Evolutionary conservation across 23 tunicate species (phyloP), one percentile per base, ranked within the genome.

Genomic region (Phallusia fumigata): DNA sequence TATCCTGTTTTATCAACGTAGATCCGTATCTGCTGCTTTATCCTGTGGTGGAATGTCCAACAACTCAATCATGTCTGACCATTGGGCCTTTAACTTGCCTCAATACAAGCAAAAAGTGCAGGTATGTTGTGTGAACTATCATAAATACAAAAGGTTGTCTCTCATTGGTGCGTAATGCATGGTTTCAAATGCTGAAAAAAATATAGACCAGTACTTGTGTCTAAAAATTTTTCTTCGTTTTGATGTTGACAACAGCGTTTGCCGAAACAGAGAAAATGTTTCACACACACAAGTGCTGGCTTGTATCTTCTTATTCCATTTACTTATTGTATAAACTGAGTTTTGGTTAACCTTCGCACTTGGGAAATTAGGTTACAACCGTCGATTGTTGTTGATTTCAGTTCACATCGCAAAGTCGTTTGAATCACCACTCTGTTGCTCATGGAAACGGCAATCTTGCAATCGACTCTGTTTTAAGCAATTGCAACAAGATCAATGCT

Each of bases 41-140:
- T 82, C 91, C 2, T 86, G 88, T 80, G 90, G 87, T 36, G 96
- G 96, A 0, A 88, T 88, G 19, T 83, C 88, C 34, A 77, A 87
- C 18, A 86, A 79, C 85, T 83, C 97, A 30, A 84, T 92, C 33
- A 86, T 86, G 85, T 92, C 97, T 5, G 96, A 91, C 21, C 97
- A 92, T 78, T 92, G 97, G 97, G 80, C 97, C 1, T 86, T 53
- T 58, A 78, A 76, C 40, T 72, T 92, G 40, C 97, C 87, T 19
- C 91, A 86, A 30, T 76, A 75, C 51, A 76, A 80, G 35, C 85
- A 87, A 65, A 64, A 77, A n/a, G 58, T 87, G 0, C 80, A 87
- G 82, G 91, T 87, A 76, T 0, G 88, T 53, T 28, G 34, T 21
- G 26, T 11, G 3, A 58, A 22, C n/a, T n/a, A n/a, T n/a, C n/a